Evolutionary conservation across 2,113 vertebrate species (phyloP).

Genomic region (Muscicapa adusta): DNA sequence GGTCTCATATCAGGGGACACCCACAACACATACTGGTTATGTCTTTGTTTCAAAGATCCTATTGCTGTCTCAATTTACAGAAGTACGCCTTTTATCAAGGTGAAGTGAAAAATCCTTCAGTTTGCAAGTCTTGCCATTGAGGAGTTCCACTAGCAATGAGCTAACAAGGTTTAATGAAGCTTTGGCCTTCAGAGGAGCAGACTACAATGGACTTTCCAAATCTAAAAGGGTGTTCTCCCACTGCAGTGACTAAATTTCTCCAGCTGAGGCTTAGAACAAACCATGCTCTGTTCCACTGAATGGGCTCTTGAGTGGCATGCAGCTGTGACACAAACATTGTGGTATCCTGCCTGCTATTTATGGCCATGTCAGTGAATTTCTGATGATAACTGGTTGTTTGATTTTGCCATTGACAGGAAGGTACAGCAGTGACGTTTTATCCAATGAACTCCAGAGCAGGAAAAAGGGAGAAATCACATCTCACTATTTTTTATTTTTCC

Average conservation of each 20-base stretch:
- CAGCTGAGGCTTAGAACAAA: neutral
- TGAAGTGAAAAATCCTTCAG: neutral
- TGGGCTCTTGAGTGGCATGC: neutral
- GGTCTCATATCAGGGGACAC: neutral
- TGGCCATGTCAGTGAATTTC: neutral
- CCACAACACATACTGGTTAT: accelerated
- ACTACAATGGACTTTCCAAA: neutral
- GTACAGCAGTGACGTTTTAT: neutral
- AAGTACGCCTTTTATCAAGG: accelerated
- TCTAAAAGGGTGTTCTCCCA: neutral
- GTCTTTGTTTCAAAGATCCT: neutral
- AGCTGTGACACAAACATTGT: neutral
- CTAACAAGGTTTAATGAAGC: neutral
- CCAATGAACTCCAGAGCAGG: neutral
- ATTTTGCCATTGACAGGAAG: neutral
- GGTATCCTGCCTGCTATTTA: neutral
- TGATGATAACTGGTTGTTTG: neutral
- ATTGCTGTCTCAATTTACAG: neutral
- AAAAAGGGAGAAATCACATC: neutral
- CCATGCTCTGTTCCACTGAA: neutral
- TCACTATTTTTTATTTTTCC: accelerated
- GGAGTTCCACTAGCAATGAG: neutral
- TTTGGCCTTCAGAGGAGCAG: neutral
- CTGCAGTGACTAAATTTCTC: neutral
- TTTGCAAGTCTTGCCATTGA: neutral